Evolutionary conservation across 2,113 vertebrate genomes (phyloP), one percentile per base, ranked within the genome.

Genomic region (Pogona vitticeps): DNA sequence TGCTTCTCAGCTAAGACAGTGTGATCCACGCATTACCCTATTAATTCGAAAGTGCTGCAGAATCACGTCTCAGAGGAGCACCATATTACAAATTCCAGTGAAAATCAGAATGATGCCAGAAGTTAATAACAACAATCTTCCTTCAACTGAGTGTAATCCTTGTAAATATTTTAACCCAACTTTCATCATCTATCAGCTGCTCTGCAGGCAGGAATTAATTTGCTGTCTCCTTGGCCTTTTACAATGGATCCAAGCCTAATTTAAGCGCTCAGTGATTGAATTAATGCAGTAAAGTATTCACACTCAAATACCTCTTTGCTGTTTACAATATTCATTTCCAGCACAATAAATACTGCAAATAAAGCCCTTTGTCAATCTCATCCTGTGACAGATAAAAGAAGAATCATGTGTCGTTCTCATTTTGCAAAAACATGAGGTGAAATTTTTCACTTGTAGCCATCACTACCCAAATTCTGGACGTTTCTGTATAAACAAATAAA

Each of bases 231-330:
- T 67, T 38, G 76, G 58, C 15, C 84, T 90, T 83, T 85, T 87
- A 81, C 65, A 86, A 68, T 63, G 56, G 87, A 93, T 80, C 59
- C 33, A 88, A 93, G 87, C 77, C 20, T 89, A 81, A 88, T 88
- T 79, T 83, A 80, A 92, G 83, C 58, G 38, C 46, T 78, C 84
- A 36, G 4, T 87, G 71, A 78, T 28, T 87, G 58, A 14, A 8
- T 71, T 85, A 77, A 84, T 81, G 59, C 83, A 76, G 31, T 70
- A 71, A 38, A 83, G 80, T 15, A 86, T 33, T 82, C 36, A 56
- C 58, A 76, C 58, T 84, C 76, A 65, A 84, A 84, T 80, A 80
- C 59, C 59, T 80, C 28, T 26, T 38, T 40, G 33, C 33, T 13
- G 7, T 84, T 80, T 63, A 33, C 26, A 31, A 28, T 75, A 80